These are phyloP conservation scores for Drosophila hydei DNA, from an alignment of 1,140 invertebrate genomes.

Conservation along the genomic window DNA sequence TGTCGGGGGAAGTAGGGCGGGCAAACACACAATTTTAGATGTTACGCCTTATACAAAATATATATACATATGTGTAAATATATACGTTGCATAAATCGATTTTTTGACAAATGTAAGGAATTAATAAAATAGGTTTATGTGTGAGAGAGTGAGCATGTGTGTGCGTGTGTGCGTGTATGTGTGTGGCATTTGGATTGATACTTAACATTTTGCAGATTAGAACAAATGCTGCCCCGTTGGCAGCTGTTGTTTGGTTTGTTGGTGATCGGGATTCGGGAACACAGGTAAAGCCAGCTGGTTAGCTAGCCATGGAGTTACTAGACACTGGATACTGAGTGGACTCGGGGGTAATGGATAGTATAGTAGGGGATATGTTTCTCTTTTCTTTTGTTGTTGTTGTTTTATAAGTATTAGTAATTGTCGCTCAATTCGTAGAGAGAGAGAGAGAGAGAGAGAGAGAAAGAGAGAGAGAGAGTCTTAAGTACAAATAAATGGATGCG, in stretches of 20 bases:
- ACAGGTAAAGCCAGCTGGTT: constrained; percentile 15
- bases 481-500: constrained; percentile 22
- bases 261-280: constrained; percentile 25
- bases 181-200: constrained; percentile 24
- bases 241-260: constrained; percentile 19
- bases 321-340: not conserved
- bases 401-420: constrained; percentile 54
- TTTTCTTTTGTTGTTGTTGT: not conserved
- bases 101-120: not conserved
- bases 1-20: not conserved
- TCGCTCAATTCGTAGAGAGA: constrained; percentile 27
- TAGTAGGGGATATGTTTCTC: too few relatives aligned
- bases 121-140: constrained; percentile 17
- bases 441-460: constrained; percentile 13
- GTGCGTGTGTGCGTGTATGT: constrained; percentile 1
- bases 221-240: constrained; percentile 9
- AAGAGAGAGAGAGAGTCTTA: constrained; percentile 18
- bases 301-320: not conserved
- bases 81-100: not conserved
- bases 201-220: constrained; percentile 28
- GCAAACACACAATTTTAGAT: too few relatives aligned
- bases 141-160: constrained; percentile 6
- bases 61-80: not conserved
- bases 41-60: too few relatives aligned
- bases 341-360: not conserved